Evolutionary conservation across 2,797 vertebrate species (phyloP), one percentile per base, ranked within the genome.

Genomic region (Gephyroberyx darwinii): DNA sequence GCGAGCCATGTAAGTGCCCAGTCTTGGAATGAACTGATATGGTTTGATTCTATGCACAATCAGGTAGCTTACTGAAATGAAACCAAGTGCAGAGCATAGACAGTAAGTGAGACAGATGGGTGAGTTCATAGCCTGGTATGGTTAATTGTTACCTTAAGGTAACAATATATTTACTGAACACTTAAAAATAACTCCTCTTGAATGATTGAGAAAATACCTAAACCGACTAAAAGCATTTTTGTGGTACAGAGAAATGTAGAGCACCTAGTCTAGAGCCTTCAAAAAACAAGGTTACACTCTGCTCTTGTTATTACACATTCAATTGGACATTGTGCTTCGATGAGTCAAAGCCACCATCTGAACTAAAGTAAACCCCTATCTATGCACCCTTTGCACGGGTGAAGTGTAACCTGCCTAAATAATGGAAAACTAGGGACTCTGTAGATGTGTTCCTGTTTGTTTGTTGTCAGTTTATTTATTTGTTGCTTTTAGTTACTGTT

Each of bases 401-500:
- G 71, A 83, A 89, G 85, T 92, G 89, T 92, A 90, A 91, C 83
- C 81, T 80, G 59, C 58, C 58, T 69, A 81, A 88, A 78, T 64
- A 58, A 74, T 76, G 76, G 66, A 56, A 81, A 87, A 63, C 47
- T 79, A 93, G 87, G 90, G 84, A 93, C 84, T 92, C 80, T 92
- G 84, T 94, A 93, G 90, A 92, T 84, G 93, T 95, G 91, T 93
- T 93, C 90, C 88, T 93, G 93, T 95, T 92, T 94, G 92, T 92
- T 92, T 90, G 90, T 93, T 87, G 90, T 94, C 92, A 84, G 82
- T 93, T 94, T 94, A 93, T 93, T 94, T 94, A 93, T 93, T 92
- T 92, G 79, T 95, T 90, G 90, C 92, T 95, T 91, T 94, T 92
- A 92, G 86, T 93, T 93, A 89, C 92, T 95, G 93, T 90, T 95